Percentiles rank a stretch among this genome's conserved stretches.
Conservation (phyloP, 2,888 invertebrate species). For the Muschampia plurimacula region DNA sequence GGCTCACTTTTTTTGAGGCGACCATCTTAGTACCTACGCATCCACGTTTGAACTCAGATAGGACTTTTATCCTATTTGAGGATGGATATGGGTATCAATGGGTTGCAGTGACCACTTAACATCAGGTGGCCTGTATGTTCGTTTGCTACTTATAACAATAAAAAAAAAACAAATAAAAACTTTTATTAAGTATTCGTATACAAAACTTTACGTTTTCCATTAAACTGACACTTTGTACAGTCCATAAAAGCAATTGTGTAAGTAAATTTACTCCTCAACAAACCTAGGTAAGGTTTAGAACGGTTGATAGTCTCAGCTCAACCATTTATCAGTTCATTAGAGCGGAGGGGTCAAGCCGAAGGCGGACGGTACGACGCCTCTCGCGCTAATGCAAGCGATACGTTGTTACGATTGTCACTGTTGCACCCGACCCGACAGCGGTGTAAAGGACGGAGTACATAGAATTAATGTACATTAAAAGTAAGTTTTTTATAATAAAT, state of each 20-base stretch:
- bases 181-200: no score
- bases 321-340: constrained; percentile 65
- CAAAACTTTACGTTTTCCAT: no score
- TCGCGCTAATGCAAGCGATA: constrained; percentile 74
- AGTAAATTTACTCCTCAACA: not conserved
- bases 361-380: constrained; percentile 63
- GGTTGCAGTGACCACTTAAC: no score
- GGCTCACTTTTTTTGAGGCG: no score
- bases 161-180: no score
- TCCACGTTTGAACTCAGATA: no score
- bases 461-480: not conserved
- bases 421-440: constrained; percentile 23
- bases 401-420: constrained; percentile 62
- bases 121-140: no score
- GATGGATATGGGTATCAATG: no score
- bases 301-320: constrained; percentile 36
- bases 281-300: not conserved
- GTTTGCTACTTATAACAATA: no score
- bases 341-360: constrained; percentile 50
- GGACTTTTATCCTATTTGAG: no score
- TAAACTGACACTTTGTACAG: not conserved
- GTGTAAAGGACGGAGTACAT: constrained; percentile 23
- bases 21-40: no score
- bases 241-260: not conserved
- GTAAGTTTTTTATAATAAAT: not conserved